A percentile compares a stretch with the other conserved stretches of the same genome.
phyloP scores from a whole-genome alignment of 2,113 vertebrate species.

The Grammomys dolichurus region DNA sequence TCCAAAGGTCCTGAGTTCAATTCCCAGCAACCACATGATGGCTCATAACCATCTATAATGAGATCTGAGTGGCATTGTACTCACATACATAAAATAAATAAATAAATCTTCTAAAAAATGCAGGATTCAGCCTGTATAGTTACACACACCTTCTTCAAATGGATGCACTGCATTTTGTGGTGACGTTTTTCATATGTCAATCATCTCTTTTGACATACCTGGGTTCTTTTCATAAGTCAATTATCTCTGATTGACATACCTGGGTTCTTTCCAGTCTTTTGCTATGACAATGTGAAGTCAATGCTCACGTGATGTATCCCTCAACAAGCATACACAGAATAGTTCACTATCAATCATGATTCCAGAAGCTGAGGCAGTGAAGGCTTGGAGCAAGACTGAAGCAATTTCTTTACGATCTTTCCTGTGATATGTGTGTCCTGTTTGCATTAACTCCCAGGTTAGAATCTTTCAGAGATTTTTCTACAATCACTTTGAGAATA shows the following conservation, averaged over 20 bases:
- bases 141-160: not conserved
- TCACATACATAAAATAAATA: no score
- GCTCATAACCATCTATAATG: no score
- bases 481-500: not conserved
- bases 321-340: not conserved
- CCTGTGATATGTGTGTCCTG: not conserved
- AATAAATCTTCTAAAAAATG: not conserved
- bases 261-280: not conserved
- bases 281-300: not conserved
- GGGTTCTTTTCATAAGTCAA: not conserved
- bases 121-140: not conserved
- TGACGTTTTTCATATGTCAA: slow-evolving; percentile 23
- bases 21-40: no score
- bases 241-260: not conserved
- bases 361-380: not conserved
- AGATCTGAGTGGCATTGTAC: no score
- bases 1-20: no score
- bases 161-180: not conserved
- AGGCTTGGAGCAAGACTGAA: not conserved
- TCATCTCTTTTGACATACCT: not conserved
- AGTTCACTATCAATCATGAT: not conserved
- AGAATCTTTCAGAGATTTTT: slow-evolving; percentile 13
- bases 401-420: not conserved
- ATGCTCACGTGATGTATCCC: not conserved
- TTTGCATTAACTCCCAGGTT: not conserved